phyloP scores from a whole-genome alignment of 1,140 invertebrate species.

The Lanistes nyassanus region DNA sequence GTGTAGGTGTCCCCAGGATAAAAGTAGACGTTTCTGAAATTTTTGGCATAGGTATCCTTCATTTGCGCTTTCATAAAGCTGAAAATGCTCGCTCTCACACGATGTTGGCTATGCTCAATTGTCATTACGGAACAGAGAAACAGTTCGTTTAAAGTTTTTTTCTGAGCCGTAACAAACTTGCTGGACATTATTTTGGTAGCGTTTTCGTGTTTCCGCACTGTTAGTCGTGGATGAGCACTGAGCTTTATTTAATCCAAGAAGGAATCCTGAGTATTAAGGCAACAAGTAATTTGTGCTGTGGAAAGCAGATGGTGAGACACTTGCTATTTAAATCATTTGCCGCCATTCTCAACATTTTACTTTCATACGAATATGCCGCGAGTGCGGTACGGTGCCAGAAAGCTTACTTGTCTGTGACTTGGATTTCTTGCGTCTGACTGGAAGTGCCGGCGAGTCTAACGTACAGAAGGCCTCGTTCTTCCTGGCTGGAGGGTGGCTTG shows the following conservation, averaged over 20 bases:
- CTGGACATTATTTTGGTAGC: not conserved
- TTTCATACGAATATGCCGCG: not conserved
- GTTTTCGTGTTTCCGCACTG: too few species aligned
- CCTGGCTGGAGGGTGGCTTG: constrained; percentile 16
- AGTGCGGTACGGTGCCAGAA: not conserved
- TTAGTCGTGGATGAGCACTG: too few species aligned
- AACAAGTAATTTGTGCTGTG: too few species aligned
- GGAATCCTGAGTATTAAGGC: too few species aligned
- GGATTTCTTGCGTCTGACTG: constrained; percentile 38
- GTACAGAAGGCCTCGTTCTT: constrained; percentile 40
- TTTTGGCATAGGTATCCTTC: not conserved
- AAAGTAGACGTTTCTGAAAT: constrained; percentile 34
- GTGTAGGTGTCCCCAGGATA: constrained; percentile 30
- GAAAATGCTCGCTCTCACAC: too few species aligned
- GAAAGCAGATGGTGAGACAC: too few species aligned
- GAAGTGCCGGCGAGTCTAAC: constrained; percentile 39
- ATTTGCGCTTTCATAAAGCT: too few species aligned
- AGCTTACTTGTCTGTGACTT: constrained; percentile 37
- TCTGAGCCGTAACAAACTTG: too few species aligned
- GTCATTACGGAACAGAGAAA: too few species aligned
- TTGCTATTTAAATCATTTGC: too few species aligned
- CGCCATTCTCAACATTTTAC: not conserved
- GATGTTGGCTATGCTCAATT: not conserved
- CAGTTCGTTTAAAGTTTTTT: too few species aligned
- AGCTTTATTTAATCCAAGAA: not conserved